Evolutionary conservation across 1,140 invertebrate genomes (phyloP), one percentile per base, ranked within the genome.

Genomic region (Drosophila micromelanica): DNA sequence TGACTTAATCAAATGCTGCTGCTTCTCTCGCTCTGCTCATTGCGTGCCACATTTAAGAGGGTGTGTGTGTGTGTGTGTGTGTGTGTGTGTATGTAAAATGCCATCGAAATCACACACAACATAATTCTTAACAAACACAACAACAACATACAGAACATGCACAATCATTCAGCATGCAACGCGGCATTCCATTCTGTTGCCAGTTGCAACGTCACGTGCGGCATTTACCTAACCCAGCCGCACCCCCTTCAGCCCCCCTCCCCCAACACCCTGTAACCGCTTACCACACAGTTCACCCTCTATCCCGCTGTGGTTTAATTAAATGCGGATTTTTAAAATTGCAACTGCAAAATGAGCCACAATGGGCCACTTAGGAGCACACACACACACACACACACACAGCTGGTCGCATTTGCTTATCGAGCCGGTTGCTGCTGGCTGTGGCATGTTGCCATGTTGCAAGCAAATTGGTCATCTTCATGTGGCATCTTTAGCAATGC

Each of bases 381-480:
- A 17, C 17, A 17, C 17, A 17, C 17, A 48, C 65, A 46, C 48
- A 61, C 55, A 67, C 54, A 43, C 35, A 51, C 13, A 32, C 45
- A 55, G 62, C 13, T 57, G 60, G 49, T 42, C 54, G 75, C 81
- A 85, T 86, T 80, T 85, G 81, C 81, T 86, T 86, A 87, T 78
- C 73, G 69, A 35, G 75, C 57, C 52, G 45, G 48, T 62, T 65
- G 42, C 38, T 57, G 61, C 45, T 72, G n/a, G 38, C 64, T 74
- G 59, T 74, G 72, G 72, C 67, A 74, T 74, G 72, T 62, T 70
- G 72, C 67, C 72, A 80, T 78, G 79, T 85, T 65, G 73, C 63
- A 76, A 86, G 81, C 82, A 86, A 86, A 86, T 86, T 86, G 82
- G 81, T 86, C 82, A 86, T 87, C 78, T 86, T 86, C 71, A 86